These are phyloP conservation scores for Cyphomyrus plagiostoma DNA, from an alignment of 2,113 vertebrate species.

Conservation along the genomic window DNA sequence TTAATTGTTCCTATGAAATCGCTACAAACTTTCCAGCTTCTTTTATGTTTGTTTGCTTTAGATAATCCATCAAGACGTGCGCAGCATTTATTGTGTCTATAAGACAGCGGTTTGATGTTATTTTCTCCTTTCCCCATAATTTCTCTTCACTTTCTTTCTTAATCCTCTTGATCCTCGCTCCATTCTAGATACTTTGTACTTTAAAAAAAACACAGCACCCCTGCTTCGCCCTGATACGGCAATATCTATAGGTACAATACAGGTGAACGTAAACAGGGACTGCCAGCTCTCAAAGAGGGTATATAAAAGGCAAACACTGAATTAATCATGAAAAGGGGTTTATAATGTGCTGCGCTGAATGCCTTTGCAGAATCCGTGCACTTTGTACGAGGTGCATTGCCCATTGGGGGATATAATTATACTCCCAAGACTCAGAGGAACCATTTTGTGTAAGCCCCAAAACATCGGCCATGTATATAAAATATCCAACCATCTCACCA, in stretches of 20 bases:
- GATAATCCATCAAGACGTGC: conserved; percentile 14
- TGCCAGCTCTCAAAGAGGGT: neutral
- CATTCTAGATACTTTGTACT: conserved; percentile 20
- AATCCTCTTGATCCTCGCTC: conserved; percentile 18
- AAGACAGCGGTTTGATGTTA: conserved; percentile 23
- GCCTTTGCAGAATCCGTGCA: neutral
- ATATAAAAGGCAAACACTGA: conserved; percentile 3
- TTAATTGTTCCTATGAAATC: conserved; percentile 15
- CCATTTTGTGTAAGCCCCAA: neutral
- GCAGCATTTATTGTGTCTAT: conserved; percentile 12
- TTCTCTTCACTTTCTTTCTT: conserved; percentile 15
- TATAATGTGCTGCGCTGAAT: conserved; percentile 16
- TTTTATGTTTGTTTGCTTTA: conserved; percentile 15
- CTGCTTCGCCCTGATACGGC: conserved; percentile 24
- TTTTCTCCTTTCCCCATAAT: conserved; percentile 17
- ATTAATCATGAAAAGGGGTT: conserved; percentile 18
- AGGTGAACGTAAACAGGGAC: conserved; percentile 18
- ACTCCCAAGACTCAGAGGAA: neutral
- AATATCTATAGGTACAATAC: conserved; percentile 19
- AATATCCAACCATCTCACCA: neutral
- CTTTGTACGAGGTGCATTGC: neutral
- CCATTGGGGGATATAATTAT: conserved; percentile 6
- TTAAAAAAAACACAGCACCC: neutral
- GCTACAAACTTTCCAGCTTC: conserved; percentile 10
- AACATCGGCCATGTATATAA: neutral